These are phyloP conservation scores for Perognathus longimembris DNA, from an alignment of 2,113 vertebrate genomes.

Conservation along the genomic window DNA sequence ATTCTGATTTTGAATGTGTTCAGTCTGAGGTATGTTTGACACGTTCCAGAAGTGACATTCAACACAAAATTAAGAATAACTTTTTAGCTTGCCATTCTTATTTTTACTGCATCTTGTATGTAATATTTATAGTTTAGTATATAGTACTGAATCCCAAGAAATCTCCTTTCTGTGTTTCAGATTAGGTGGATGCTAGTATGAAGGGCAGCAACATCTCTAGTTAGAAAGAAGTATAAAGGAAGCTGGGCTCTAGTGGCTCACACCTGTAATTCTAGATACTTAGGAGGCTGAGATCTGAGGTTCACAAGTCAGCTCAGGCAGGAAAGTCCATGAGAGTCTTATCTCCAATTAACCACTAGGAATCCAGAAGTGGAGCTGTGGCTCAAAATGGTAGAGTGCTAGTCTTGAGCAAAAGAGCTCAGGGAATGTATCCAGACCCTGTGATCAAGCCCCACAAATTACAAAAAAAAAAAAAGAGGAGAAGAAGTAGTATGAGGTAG, in stretches of 20 bases:
- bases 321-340: too few species aligned
- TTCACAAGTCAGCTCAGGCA: too few species aligned
- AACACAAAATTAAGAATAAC: constrained; percentile 24
- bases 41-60: background rate
- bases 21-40: constrained; percentile 7
- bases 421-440: too few species aligned
- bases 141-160: constrained; percentile 10
- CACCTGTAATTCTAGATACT: too few species aligned
- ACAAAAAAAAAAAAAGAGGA: too few species aligned
- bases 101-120: constrained; percentile 24
- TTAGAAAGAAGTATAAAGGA: constrained; percentile 27
- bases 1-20: constrained; percentile 54
- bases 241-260: too few species aligned
- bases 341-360: too few species aligned
- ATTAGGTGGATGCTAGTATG: constrained; percentile 22
- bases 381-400: too few species aligned
- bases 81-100: constrained; percentile 38
- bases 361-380: too few species aligned
- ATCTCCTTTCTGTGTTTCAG: background rate
- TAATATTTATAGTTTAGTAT: constrained; percentile 43
- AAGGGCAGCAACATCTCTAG: background rate
- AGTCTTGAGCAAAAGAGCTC: too few species aligned
- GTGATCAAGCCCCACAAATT: too few species aligned
- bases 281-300: too few species aligned
- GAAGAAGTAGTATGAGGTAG: background rate